Conservation (phyloP, 2,797 vertebrate genomes). For the Paedocypris micromegethes region DNA sequence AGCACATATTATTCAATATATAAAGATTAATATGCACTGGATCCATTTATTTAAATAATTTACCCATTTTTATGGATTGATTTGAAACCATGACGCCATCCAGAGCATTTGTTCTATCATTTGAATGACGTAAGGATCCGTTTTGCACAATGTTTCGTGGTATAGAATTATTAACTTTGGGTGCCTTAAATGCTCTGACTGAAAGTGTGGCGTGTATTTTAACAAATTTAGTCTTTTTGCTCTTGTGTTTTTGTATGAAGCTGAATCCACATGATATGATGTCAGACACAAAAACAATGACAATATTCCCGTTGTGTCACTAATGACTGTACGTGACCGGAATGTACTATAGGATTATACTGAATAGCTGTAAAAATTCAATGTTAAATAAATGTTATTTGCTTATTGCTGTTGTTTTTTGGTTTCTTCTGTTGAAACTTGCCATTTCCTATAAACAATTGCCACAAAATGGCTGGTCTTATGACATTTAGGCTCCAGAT, state of each 20-base stretch:
- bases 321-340: conserved; percentile 5
- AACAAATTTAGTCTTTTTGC: too few relatives aligned
- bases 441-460: neutral
- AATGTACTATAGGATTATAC: neutral
- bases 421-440: neutral
- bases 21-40: too few relatives aligned
- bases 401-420: neutral
- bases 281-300: conserved; percentile 36
- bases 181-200: conserved; percentile 34
- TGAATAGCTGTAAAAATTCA: conserved; percentile 8
- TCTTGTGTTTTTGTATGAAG: neutral
- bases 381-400: conserved; percentile 20
- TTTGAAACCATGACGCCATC: neutral
- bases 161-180: conserved; percentile 12
- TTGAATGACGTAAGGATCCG: conserved; percentile 10
- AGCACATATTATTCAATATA: too few relatives aligned
- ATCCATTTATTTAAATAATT: too few relatives aligned
- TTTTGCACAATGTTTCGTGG: conserved; percentile 33
- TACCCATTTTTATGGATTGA: too few relatives aligned
- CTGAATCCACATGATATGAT: conserved; percentile 36
- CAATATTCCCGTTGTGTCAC: neutral
- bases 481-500: too few relatives aligned
- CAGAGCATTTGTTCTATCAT: conserved; percentile 1
- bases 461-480: neutral
- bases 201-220: conserved; percentile 11